Percentiles rank a stretch among this genome's conserved stretches.
These are phyloP conservation scores for Corvus hawaiiensis DNA, from an alignment of 2,113 vertebrate genomes.

Conservation along the genomic window DNA sequence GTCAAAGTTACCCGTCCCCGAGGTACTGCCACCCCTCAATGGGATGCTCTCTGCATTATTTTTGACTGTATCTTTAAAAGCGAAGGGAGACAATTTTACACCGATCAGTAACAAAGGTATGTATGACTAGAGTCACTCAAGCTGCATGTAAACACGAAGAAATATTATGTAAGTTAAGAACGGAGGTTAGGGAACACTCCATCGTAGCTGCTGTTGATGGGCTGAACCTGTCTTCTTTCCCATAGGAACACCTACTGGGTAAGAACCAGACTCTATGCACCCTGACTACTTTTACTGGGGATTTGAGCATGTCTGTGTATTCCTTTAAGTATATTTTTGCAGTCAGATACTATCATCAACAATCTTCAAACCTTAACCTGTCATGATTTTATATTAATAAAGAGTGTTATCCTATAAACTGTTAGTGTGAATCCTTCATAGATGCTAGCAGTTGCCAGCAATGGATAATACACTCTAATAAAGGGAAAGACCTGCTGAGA, in stretches of 20 bases:
- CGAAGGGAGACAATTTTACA: background rate
- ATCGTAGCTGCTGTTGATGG: background rate
- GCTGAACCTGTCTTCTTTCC: background rate
- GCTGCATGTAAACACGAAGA: background rate
- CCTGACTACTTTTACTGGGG: background rate
- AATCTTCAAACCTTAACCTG: background rate
- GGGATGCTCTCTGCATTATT: background rate
- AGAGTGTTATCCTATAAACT: background rate
- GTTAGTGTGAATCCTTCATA: background rate
- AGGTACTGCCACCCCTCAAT: rapidly evolving
- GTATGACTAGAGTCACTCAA: background rate
- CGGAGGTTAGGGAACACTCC: too few relatives aligned
- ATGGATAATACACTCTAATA: background rate
- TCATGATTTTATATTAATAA: background rate
- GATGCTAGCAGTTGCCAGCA: background rate
- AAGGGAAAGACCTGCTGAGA: background rate
- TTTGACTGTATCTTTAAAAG: background rate
- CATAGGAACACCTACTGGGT: background rate
- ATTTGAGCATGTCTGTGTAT: background rate
- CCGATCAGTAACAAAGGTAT: background rate
- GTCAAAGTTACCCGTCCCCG: background rate
- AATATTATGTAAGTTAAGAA: background rate
- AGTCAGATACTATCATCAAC: background rate
- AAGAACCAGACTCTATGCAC: background rate
- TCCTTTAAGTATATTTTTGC: background rate